phyloP scores from a whole-genome alignment of 2,113 vertebrate species.

The Psephotus haematonotus region DNA sequence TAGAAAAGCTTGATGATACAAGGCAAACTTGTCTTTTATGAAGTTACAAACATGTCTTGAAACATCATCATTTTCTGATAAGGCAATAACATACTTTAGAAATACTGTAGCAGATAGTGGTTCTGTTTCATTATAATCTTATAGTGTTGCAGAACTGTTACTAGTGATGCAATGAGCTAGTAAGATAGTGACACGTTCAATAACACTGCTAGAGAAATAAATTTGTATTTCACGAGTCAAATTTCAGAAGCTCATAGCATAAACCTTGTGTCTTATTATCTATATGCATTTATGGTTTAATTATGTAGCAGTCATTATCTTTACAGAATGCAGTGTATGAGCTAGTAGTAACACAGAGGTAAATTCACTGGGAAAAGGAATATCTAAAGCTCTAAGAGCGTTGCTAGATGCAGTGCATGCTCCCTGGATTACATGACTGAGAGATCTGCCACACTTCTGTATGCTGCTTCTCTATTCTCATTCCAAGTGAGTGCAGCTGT shows the following conservation, averaged over 20 bases:
- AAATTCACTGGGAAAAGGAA: neutral
- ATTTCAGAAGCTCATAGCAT: neutral
- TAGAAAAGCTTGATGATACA: neutral
- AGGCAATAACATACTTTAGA: neutral
- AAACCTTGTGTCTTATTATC: neutral
- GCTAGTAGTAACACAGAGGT: neutral
- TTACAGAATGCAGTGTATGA: neutral
- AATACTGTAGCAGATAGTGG: neutral
- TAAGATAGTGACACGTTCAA: neutral
- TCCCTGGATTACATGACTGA: neutral
- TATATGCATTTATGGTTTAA: neutral
- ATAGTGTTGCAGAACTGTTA: neutral
- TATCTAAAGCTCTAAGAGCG: neutral
- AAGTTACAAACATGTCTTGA: neutral
- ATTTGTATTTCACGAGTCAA: neutral
- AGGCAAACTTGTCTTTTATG: neutral
- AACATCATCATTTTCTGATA: neutral
- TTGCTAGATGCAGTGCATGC: neutral
- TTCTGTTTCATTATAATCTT: neutral
- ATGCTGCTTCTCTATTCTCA: neutral
- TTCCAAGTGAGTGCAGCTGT: neutral
- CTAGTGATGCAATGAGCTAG: neutral
- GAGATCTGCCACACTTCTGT: neutral
- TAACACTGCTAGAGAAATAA: neutral
- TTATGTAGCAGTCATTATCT: neutral